phyloP scores from a whole-genome alignment of 2,888 invertebrate species.

The Gasteruption jaculator region DNA sequence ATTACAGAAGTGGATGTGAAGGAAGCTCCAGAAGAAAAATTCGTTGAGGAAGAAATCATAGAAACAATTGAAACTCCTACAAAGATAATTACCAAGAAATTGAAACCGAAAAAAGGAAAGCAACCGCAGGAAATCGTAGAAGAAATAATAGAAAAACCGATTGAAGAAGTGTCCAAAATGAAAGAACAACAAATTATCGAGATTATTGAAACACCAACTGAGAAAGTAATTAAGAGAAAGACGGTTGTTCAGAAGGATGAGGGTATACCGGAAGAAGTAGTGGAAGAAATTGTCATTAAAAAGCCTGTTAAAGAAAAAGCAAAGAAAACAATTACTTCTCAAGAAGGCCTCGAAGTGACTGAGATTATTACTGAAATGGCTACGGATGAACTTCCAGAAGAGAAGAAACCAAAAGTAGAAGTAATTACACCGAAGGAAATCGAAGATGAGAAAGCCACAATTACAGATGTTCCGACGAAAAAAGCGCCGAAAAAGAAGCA shows the following conservation, averaged over 20 bases:
- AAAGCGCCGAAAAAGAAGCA: slow-evolving; percentile 32
- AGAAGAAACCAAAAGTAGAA: slow-evolving; percentile 26
- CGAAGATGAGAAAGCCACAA: slow-evolving; percentile 18
- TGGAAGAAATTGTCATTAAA: slow-evolving; percentile 28
- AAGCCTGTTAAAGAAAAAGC: slow-evolving; percentile 25
- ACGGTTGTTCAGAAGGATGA: slow-evolving; percentile 25
- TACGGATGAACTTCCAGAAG: slow-evolving; percentile 20
- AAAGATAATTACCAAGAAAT: slow-evolving; percentile 41
- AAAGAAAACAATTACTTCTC: slow-evolving; percentile 25
- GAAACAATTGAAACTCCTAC: slow-evolving; percentile 49
- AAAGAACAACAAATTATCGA: slow-evolving; percentile 37
- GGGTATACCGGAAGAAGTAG: slow-evolving; percentile 30
- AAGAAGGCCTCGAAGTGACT: slow-evolving; percentile 26
- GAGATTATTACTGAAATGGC: slow-evolving; percentile 19
- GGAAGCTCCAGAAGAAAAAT: slow-evolving; percentile 18
- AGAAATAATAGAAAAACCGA: slow-evolving; percentile 27
- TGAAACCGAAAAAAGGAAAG: slow-evolving; percentile 31
- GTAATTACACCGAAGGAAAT: slow-evolving; percentile 26
- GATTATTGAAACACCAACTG: slow-evolving; percentile 31
- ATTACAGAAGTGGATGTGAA: slow-evolving; percentile 26
- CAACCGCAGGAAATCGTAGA: slow-evolving; percentile 26
- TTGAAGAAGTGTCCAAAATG: slow-evolving; percentile 34
- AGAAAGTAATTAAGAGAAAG: slow-evolving; percentile 31
- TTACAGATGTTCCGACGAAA: slow-evolving; percentile 24
- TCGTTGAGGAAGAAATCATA: slow-evolving; percentile 30